Evolutionary conservation across 2,797 vertebrate genomes (phyloP), one percentile per base, ranked within the genome.

Genomic region (Nyctibius grandis): DNA sequence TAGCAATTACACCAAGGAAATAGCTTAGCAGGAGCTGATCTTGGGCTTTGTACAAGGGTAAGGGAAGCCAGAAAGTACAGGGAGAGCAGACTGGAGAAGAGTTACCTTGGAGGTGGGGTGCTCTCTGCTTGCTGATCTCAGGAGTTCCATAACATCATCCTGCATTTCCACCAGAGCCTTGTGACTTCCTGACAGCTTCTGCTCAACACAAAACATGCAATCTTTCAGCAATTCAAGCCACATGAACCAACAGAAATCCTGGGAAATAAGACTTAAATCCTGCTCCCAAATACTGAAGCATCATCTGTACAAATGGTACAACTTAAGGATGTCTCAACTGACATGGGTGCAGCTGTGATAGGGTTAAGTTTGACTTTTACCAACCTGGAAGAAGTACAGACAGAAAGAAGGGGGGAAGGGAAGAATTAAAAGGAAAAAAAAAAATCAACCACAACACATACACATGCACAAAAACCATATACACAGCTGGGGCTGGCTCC

Each of bases 141-240:
- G 98, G 63, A 99, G 98, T 61, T 99, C 99, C 0, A 95, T 95
- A 92, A 99, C 98, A 11, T 99, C 98, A 21, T 99, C 99, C 92
- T 99, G 99, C 99, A 99, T 99, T 98, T 99, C 99, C 86, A 99
- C 99, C 95, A 99, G 97, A 4, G 99, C 99, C 97, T 99, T 99
- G 98, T 99, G 99, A 97, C 99, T 98, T 91, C 99, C 98, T 0
- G 99, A 99, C 97, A 99, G 98, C 97, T 99, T 99, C 99, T 99
- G 98, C 80, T 96, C 91, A 89, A 97, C 74, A 97, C n/a, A 96
- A 92, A 96, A 97, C 29, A 93, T 4, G 18, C 33, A 85, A 34
- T 2, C 12, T 83, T 88, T 96, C 81, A 91, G 70, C 61, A 95
- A 36, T 5, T 80, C 74, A 86, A 50, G 75, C 40, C 45, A 79